Base-by-base conservation (phyloP, 2,888 invertebrate species). In the Gasteruption jaculator region DNA sequence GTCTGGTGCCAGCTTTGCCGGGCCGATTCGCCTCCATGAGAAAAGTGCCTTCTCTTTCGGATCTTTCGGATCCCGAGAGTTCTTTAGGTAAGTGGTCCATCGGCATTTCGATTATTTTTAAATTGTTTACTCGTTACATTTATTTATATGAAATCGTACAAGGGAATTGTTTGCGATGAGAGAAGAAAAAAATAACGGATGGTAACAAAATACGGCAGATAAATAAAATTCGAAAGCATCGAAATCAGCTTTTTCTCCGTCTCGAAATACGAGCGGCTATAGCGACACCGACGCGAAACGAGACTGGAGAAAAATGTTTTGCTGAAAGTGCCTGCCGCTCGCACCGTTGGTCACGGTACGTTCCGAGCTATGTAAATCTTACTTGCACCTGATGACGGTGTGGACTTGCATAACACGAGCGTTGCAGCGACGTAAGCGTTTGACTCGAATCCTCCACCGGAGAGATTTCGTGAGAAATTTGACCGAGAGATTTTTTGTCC, bases 1-100 rank as follows among this genome's bases (percentile, higher is more conserved):
- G 86, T 70, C 75, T 78, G 41, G 67, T 72, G 49, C 80, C 82
- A 47, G 77, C 73, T 49, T 65, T 73, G 35, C 70, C 73, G 36
- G 72, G 73, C 50, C 73, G 76, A 29, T 70, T 76, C 47, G 73
- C 83, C 49, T 81, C 87, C 49, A 84, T 86, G 78, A 88, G 88
- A 74, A 89, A 91, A 72, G 90, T 92, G 57, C 91, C 91, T 27
- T 91, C 91, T 35, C 80, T 92, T 58, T 90, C 91, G 58, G 92
- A 92, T 73, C 79, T 92, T 37, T 90, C 91, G 37, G 92, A 92
- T 73, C 87, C 86, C 43, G 92, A 91, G 73, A 85, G 86, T 46
- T 91, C 91, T 44, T 73, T 90, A 67, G 91, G 91, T 91, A 73
- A 85, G 90, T 86, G 21, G 24, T 38, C 49, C n/a, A 15, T 10